phyloP scores from a whole-genome alignment of 2,797 vertebrate species.

The Acridotheres tristis region DNA sequence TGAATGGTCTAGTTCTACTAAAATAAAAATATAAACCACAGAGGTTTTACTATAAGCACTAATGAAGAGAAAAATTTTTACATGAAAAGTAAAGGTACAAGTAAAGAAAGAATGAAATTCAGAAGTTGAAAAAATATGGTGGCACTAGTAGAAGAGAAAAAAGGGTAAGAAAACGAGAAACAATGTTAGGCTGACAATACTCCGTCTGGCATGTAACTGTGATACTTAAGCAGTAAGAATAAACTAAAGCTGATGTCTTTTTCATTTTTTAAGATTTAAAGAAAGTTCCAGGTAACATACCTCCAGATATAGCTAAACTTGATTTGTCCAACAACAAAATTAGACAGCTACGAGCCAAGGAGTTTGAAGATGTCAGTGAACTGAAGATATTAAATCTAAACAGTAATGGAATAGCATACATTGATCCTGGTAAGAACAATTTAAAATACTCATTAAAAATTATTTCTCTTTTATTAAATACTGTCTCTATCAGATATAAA shows the following conservation, averaged over 20 bases:
- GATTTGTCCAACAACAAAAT: conserved; percentile 93
- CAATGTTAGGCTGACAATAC: background rate
- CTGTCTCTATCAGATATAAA: background rate
- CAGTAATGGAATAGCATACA: conserved; percentile 85
- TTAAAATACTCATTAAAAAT: background rate
- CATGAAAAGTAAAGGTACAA: background rate
- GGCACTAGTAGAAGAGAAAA: background rate
- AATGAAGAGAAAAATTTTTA: background rate
- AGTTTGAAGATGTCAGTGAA: conserved; percentile 89
- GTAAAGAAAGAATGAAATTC: background rate
- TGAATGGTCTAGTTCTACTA: background rate
- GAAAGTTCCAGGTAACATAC: conserved; percentile 87
- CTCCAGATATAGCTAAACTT: conserved; percentile 89
- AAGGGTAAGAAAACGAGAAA: background rate
- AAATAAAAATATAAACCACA: background rate
- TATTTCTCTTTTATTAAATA: background rate
- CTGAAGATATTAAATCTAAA: conserved; percentile 93
- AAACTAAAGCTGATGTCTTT: conserved; percentile 5
- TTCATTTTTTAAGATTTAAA: conserved; percentile 82
- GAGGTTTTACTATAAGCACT: background rate
- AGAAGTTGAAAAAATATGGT: background rate
- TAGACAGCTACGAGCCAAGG: conserved; percentile 86
- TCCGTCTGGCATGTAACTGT: background rate
- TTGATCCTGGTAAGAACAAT: conserved; percentile 86
- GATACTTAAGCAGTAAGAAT: background rate